A percentile compares a stretch with the other conserved stretches of the same genome.
Evolutionary conservation across 37 sponge, comb jelly and placozoan species (phyloP).

Genomic region (Haliclona indistincta): DNA sequence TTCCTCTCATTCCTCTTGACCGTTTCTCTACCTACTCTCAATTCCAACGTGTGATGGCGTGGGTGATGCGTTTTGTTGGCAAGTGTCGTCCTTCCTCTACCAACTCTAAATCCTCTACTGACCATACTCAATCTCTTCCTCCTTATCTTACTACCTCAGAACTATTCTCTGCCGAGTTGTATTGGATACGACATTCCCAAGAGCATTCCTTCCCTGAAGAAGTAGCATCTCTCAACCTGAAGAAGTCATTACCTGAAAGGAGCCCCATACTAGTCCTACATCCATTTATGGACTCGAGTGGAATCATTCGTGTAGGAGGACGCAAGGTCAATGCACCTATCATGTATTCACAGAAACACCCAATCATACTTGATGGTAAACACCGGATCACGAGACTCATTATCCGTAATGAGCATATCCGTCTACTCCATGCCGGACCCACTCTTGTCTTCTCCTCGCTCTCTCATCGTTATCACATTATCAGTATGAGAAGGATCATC

Average conservation of each 20-base stretch:
- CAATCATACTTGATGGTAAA: constrained; percentile 2
- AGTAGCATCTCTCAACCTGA: no score
- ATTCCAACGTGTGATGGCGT: background rate
- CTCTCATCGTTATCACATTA: no score
- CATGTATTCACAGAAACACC: constrained; percentile 1
- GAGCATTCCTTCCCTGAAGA: no score
- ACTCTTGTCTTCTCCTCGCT: no score
- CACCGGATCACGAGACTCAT: constrained; percentile 26
- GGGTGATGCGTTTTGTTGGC: background rate
- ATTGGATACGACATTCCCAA: no score
- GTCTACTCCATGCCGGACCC: constrained; percentile 26
- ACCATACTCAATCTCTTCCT: no score
- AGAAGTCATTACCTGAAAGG: no score
- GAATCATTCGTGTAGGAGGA: background rate
- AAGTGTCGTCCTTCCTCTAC: background rate
- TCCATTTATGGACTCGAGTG: no score
- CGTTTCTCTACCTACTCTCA: background rate
- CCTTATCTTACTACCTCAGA: background rate
- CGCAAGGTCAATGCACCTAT: background rate
- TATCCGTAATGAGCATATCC: constrained; percentile 16
- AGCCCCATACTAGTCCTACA: no score
- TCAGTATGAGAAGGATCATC: constrained; percentile 8
- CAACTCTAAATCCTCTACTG: no score
- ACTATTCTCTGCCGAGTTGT: no score
- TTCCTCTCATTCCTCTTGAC: background rate